Conservation (phyloP, 2,888 invertebrate genomes). For the Drosophila falleni region DNA sequence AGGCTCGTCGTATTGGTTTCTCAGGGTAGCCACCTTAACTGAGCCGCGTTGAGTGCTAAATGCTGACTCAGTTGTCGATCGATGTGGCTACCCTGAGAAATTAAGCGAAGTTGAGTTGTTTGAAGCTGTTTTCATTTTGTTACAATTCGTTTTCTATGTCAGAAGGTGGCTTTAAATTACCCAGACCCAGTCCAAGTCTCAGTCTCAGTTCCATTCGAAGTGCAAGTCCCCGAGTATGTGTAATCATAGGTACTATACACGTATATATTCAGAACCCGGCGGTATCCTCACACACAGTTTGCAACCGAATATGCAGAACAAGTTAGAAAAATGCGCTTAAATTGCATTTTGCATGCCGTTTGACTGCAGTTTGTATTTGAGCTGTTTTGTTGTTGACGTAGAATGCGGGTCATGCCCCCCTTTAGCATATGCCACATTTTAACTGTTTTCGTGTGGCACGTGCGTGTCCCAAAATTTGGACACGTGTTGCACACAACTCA, state of each 20-base stretch:
- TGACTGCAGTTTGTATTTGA: constrained; percentile 23
- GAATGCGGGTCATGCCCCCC: constrained; percentile 70
- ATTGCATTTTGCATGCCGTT: constrained; percentile 62
- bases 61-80: constrained; percentile 62
- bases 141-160: constrained; percentile 68
- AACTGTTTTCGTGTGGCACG: constrained; percentile 56
- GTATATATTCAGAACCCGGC: constrained; percentile 14
- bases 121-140: constrained; percentile 41
- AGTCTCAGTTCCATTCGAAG: constrained; percentile 9
- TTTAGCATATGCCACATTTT: constrained; percentile 41
- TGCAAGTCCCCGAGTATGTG: constrained; percentile 21
- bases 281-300: constrained; percentile 50
- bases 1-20: constrained; percentile 44
- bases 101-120: constrained; percentile 25
- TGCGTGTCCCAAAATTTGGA: constrained; percentile 46
- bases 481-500: constrained; percentile 52
- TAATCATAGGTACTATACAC: constrained; percentile 25
- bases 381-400: constrained; percentile 23
- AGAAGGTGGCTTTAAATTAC: constrained; percentile 63
- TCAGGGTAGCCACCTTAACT: constrained; percentile 38
- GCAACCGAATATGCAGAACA: constrained; percentile 74
- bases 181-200: constrained; percentile 9
- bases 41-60: background rate
- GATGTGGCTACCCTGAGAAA: constrained; percentile 51
- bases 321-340: constrained; percentile 74